Conservation (phyloP, 2,113 vertebrate species). For the Notothenia coriiceps region DNA sequence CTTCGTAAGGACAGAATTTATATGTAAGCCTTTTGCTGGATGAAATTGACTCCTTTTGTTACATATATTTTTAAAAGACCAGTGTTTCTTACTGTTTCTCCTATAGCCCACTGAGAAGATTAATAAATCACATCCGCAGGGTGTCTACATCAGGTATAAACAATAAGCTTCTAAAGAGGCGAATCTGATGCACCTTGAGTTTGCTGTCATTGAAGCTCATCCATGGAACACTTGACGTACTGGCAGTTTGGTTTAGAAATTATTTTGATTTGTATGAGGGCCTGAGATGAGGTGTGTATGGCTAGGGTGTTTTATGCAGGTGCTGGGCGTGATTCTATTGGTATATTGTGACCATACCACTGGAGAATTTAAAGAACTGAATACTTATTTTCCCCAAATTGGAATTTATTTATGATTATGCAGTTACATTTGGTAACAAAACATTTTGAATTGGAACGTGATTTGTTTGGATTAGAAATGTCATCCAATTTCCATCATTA, state of each 20-base stretch:
- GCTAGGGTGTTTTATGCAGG: neutral
- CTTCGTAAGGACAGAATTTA: neutral
- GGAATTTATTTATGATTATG: neutral
- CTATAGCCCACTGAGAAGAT: too few relatives aligned
- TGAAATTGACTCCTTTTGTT: neutral
- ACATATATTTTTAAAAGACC: neutral
- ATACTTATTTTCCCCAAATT: neutral
- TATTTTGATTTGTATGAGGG: neutral
- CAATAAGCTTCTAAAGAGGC: neutral
- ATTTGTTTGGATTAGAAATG: neutral
- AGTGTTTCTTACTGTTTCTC: too few relatives aligned
- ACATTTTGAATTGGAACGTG: conserved; percentile 4
- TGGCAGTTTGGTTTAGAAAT: neutral
- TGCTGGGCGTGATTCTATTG: conserved; percentile 17
- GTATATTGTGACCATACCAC: neutral
- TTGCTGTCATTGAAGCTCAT: neutral
- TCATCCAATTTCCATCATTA: conserved; percentile 4
- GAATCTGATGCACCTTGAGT: neutral
- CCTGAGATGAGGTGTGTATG: conserved; percentile 9
- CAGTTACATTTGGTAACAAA: neutral
- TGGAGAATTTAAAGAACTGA: neutral
- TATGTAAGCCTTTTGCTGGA: conserved; percentile 15
- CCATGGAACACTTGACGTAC: neutral
- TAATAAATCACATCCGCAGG: neutral
- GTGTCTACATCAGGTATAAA: neutral